Conservation (phyloP, 2,888 invertebrate genomes). For the Agrotis clavis region DNA sequence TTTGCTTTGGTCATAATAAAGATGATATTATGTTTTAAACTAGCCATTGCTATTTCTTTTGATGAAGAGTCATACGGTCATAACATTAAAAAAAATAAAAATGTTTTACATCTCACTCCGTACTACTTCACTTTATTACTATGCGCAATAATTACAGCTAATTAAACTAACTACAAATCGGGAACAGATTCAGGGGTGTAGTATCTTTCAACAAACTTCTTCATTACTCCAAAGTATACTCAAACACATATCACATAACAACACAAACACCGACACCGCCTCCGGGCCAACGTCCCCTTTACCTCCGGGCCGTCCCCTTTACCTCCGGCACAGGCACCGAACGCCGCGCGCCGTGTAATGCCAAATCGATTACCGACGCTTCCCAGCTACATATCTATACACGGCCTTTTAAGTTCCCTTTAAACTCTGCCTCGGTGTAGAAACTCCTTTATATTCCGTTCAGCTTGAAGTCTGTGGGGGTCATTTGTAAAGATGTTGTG, state of each 20-base stretch:
- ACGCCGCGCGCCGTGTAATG: constrained; percentile 36
- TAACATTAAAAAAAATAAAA: too few relatives aligned
- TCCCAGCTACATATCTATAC: constrained; percentile 30
- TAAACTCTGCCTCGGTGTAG: constrained; percentile 13
- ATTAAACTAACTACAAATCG: neutral
- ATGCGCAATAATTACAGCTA: neutral
- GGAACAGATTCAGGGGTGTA: neutral
- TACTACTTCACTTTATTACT: too few relatives aligned
- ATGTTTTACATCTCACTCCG: too few relatives aligned
- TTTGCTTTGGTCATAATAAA: neutral
- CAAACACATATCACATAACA: constrained; percentile 41
- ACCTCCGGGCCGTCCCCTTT: constrained; percentile 42
- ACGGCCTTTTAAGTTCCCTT: constrained; percentile 26
- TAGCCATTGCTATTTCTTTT: neutral
- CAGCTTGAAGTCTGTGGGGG: constrained; percentile 1
- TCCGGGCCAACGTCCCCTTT: constrained; percentile 45
- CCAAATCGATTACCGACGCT: constrained; percentile 58
- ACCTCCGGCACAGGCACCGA: constrained; percentile 39
- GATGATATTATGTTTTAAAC: neutral
- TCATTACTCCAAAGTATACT: neutral
- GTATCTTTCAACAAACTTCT: neutral
- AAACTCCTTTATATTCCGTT: constrained; percentile 27
- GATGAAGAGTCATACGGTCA: neutral
- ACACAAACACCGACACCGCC: constrained; percentile 15
- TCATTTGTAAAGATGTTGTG: constrained; percentile 27